These are phyloP conservation scores for Cyclina sinensis DNA, from an alignment of 1,140 invertebrate genomes.

Conservation along the genomic window DNA sequence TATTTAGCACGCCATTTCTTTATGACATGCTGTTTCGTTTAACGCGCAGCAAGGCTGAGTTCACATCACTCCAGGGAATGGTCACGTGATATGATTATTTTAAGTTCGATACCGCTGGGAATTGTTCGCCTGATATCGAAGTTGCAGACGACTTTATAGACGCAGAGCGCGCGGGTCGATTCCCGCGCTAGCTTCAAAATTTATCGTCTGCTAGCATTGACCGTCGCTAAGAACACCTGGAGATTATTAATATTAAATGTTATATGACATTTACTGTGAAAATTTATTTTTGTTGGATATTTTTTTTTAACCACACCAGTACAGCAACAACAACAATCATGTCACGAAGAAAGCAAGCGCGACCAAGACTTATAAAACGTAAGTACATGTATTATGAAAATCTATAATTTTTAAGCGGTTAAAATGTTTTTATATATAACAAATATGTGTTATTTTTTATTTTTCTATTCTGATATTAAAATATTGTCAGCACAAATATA, in stretches of 20 bases:
- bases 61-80: conserved; percentile 52
- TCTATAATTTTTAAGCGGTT: no score
- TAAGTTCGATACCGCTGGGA: conserved; percentile 68
- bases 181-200: conserved; percentile 33
- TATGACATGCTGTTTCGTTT: conserved; percentile 61
- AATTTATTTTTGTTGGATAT: conserved; percentile 5
- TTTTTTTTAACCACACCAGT: no score
- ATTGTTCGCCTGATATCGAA: conserved; percentile 55
- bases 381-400: no score
- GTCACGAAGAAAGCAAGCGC: conserved; percentile 79
- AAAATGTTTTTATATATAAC: neutral
- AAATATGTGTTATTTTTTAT: no score
- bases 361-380: conserved; percentile 80
- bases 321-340: conserved; percentile 37
- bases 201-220: conserved; percentile 37
- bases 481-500: no score
- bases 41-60: conserved; percentile 37
- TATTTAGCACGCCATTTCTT: conserved; percentile 51
- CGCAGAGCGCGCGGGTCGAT: conserved; percentile 47
- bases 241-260: neutral
- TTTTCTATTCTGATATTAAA: no score
- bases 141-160: conserved; percentile 63
- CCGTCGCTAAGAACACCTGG: conserved; percentile 22
- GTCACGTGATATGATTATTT: conserved; percentile 67
- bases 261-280: neutral